These are phyloP conservation scores for Rhogogaster chlorosoma DNA, from an alignment of 2,888 invertebrate genomes.

Conservation along the genomic window DNA sequence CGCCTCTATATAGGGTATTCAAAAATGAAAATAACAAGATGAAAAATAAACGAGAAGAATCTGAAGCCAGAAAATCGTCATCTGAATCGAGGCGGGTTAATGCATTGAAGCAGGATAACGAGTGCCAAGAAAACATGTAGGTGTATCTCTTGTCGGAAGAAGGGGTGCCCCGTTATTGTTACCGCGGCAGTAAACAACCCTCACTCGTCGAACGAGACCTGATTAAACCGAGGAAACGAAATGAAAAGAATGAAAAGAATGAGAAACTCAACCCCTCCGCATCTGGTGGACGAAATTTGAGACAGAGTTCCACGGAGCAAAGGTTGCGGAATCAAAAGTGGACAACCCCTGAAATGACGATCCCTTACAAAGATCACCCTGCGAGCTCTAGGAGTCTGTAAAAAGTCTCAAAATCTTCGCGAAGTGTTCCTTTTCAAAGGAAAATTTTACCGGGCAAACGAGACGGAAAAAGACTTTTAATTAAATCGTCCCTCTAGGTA, in stretches of 20 bases:
- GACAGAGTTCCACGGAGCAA: constrained; percentile 11
- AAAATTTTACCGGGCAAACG: not conserved
- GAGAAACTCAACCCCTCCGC: constrained; percentile 10
- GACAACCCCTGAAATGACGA: constrained; percentile 28
- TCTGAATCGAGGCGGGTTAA: not conserved
- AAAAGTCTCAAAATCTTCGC: not conserved
- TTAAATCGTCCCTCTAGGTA: constrained; percentile 18
- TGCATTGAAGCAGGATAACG: constrained; percentile 1
- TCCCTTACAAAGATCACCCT: not conserved
- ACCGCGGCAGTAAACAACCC: constrained; percentile 43
- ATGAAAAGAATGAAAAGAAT: constrained; percentile 37
- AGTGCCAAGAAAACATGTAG: constrained; percentile 11
- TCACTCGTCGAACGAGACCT: constrained; percentile 19
- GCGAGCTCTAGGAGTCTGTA: not conserved
- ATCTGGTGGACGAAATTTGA: constrained; percentile 19
- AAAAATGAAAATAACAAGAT: constrained; percentile 9
- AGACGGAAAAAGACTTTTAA: constrained; percentile 8
- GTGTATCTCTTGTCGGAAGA: not conserved
- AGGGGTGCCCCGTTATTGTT: constrained; percentile 42
- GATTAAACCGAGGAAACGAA: constrained; percentile 48
- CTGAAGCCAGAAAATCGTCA: not conserved
- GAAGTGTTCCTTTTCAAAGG: constrained; percentile 42
- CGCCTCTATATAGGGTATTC: not conserved
- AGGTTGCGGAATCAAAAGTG: constrained; percentile 31
- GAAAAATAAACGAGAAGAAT: not conserved